Conservation (phyloP, 2,797 vertebrate genomes). For the Coregonus ussuriensis region DNA sequence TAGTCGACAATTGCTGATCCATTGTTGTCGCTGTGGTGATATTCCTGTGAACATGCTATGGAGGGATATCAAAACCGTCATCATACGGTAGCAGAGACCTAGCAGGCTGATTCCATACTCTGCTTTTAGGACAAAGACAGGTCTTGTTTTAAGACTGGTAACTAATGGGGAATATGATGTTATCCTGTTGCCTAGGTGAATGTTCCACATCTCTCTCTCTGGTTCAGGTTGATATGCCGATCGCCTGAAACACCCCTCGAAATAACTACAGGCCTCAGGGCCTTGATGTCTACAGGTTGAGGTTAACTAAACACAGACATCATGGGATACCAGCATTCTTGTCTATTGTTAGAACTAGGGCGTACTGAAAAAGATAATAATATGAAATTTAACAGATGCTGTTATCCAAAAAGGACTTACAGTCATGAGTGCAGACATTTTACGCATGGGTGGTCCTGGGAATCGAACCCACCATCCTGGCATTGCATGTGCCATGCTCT, state of each 20-base stretch:
- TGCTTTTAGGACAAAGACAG: slow-evolving; percentile 58
- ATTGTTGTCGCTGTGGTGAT: background rate
- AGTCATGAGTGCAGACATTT: too few species aligned
- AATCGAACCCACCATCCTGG: too few species aligned
- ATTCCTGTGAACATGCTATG: background rate
- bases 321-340: too few species aligned
- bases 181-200: background rate
- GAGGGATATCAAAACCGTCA: slow-evolving; percentile 25
- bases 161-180: slow-evolving; percentile 28
- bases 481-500: too few species aligned
- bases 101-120: slow-evolving; percentile 45
- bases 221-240: too few species aligned
- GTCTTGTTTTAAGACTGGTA: slow-evolving; percentile 44
- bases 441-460: too few species aligned
- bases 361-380: too few species aligned
- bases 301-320: too few species aligned
- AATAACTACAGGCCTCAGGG: background rate
- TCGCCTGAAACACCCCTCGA: background rate
- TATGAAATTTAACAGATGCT: too few species aligned
- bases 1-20: background rate
- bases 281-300: background rate
- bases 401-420: too few species aligned
- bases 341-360: too few species aligned
- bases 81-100: slow-evolving; percentile 51
- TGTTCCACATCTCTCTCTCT: slow-evolving; percentile 18